Evolutionary conservation across 1,140 invertebrate genomes (phyloP), one percentile per base, ranked within the genome.

Genomic region (Tyrophagus putrescentiae): DNA sequence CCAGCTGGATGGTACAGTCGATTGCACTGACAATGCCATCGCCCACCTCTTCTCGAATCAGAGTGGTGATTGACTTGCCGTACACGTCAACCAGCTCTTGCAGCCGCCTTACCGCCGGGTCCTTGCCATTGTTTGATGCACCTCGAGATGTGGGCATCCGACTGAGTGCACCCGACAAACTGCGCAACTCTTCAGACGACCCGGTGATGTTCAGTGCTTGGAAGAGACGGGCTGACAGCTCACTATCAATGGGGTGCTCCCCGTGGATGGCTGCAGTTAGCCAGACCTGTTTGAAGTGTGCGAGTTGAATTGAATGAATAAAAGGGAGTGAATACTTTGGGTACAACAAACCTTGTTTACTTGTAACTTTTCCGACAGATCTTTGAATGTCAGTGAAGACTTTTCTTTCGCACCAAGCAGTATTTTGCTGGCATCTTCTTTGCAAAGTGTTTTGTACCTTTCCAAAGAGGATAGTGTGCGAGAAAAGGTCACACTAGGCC

Each of bases 11-110:
- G 13, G 44, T 64, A 50, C 73, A 72, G 62, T 73, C 70, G 57
- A 72, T 70, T 18, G 71, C 71, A 41, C 66, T 68, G 69, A 73
- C 70, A 31, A 72, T 72, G 1, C 71, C 71, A 63, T 72, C 71
- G 13, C 71, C 71, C 44, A 70, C 70, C 57, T 72, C 65, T 62
- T 72, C 71, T 33, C 71, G 64, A n/a, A 71, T 69, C 2, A 72
- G 52, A 53, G 70, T 69, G 60, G 70, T 72, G 1, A 73, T 41
- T 9, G 69, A 59, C 1, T 65, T 56, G 6, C 71, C 71, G 60
- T 73, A 73, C 25, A 73, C 64, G 5, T 64, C 36, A 11, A 70
- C 57, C 7, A 69, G 56, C 60, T 70, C 69, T 27, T 69, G 36
- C 2, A 70, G 57, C 23, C 69, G 60, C 41, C 71, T 68, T 7